Evolutionary conservation across 2,797 vertebrate genomes (phyloP).

Genomic region (Cuniculus paca): DNA sequence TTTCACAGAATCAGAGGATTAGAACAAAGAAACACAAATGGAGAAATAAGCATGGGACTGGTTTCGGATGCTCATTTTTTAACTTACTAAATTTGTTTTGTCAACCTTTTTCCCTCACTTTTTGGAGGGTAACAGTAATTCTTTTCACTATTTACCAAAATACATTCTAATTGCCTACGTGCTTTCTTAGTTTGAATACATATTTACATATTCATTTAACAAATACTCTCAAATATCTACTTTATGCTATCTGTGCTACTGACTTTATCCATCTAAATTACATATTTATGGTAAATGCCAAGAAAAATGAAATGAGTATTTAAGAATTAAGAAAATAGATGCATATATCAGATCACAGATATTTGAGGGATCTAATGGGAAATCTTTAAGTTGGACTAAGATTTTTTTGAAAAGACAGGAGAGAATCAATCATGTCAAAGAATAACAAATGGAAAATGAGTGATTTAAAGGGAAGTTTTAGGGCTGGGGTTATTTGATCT

Average conservation of each 20-base stretch:
- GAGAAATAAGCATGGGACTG: background rate
- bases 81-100: slow-evolving; percentile 20
- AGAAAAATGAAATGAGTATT: background rate
- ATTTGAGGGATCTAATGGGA: background rate
- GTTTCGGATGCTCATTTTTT: background rate
- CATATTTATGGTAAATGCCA: slow-evolving; percentile 32
- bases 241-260: background rate
- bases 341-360: background rate
- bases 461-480: slow-evolving; percentile 47
- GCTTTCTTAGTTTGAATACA: slow-evolving; percentile 19
- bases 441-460: slow-evolving; percentile 37
- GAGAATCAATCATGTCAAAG: background rate
- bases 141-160: slow-evolving; percentile 23
- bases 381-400: background rate
- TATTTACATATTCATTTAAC: slow-evolving; percentile 38
- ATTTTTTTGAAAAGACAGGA: slow-evolving; percentile 6
- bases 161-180: background rate
- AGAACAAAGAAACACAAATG: background rate
- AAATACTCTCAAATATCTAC: background rate
- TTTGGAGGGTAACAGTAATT: background rate
- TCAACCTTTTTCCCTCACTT: background rate
- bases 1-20: background rate
- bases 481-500: background rate
- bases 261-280: background rate
- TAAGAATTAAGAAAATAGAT: slow-evolving; percentile 33